Evolutionary conservation across 2,888 invertebrate genomes (phyloP), one percentile per base, ranked within the genome.

Genomic region (Lithophane semibrunnea): DNA sequence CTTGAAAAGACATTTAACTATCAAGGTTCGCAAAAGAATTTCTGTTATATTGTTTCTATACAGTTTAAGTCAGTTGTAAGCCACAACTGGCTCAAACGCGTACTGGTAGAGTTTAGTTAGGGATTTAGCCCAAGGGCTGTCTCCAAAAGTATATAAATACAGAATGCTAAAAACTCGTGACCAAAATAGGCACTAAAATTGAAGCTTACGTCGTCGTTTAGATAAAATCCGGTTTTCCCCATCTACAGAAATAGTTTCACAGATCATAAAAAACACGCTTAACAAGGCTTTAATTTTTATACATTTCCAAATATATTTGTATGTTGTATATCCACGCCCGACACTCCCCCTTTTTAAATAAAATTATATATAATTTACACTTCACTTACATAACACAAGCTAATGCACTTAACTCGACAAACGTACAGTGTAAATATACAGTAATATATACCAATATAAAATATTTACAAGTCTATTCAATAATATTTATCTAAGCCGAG

Each of bases 401-500:
- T 81, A 83, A 83, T 80, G 75, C 77, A 80, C 72, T 74, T 61
- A 66, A 73, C 81, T 65, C n/a, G 13, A 72, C 74, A 85, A 83
- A 83, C 70, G 67, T 18, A 44, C n/a, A 12, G 29, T 49, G 82
- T 73, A 81, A 81, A 85, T 64, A 85, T 67, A 83, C 42, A 21
- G 42, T 54, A 77, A 80, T 69, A 81, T 65, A 80, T 64, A n/a
- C 56, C 56, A 63, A 67, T 71, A 80, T 71, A 75, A 74, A 74
- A 79, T 82, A 82, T 87, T 88, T 68, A 69, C 79, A 74, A 54
- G 37, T 24, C 64, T 12, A 79, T 85, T 80, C 74, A 79, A 85
- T 73, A 82, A 77, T 83, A 76, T 86, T 85, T 85, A 79, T 68
- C 24, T 29, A 16, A 44, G 58, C 37, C 0, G 61, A 79, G 66